A percentile compares a stretch with the other conserved stretches of the same genome.
Evolutionary conservation across 2,888 invertebrate species (phyloP).

Genomic region (Eupithecia inturbata): DNA sequence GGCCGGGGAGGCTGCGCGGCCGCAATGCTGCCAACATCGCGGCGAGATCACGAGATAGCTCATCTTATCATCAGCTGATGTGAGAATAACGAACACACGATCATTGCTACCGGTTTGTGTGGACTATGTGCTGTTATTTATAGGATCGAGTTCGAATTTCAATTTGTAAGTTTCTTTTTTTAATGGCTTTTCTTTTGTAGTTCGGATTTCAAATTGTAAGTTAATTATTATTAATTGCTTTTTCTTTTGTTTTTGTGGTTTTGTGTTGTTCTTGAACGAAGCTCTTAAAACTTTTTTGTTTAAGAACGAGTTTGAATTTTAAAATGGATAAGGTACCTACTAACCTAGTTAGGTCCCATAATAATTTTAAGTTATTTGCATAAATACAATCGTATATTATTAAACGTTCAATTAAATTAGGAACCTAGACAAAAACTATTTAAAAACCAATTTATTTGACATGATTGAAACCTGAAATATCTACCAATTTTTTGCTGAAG

Average conservation of each 20-base stretch:
- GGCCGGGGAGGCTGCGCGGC: constrained; percentile 72
- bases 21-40: constrained; percentile 74
- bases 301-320: not conserved
- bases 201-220: not conserved
- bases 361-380: no score
- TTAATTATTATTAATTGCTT: not conserved
- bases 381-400: no score
- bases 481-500: no score
- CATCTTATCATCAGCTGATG: constrained; percentile 81
- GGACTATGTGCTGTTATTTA: constrained; percentile 48
- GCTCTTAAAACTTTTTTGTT: not conserved
- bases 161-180: constrained; percentile 53
- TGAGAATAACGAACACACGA: constrained; percentile 59
- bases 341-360: not conserved
- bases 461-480: not conserved
- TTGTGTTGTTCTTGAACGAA: not conserved
- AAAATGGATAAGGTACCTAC: no score
- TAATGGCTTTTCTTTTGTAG: constrained; percentile 3
- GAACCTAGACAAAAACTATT: not conserved
- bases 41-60: constrained; percentile 76
- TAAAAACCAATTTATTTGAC: not conserved
- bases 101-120: constrained; percentile 33
- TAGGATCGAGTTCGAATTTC: constrained; percentile 46
- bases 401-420: not conserved
- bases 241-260: not conserved